These are phyloP conservation scores for Melipona beecheii DNA, from an alignment of 2,888 invertebrate genomes.

Conservation along the genomic window DNA sequence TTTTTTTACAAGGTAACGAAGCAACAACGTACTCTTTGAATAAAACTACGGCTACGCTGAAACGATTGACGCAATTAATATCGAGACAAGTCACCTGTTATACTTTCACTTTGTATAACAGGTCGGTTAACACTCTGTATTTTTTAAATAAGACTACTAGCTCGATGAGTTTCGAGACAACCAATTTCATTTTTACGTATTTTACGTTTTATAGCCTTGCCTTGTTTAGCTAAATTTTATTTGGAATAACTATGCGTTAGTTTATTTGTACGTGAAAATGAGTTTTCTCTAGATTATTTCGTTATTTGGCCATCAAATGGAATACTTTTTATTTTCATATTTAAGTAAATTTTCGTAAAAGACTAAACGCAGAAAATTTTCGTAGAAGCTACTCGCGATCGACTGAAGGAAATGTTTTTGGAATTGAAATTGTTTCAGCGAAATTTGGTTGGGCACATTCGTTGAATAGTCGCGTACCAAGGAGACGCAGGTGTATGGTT, in stretches of 20 bases:
- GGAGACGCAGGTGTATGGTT: constrained; percentile 29
- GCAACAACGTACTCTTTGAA: neutral
- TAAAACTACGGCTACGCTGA: neutral
- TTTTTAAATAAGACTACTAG: constrained; percentile 14
- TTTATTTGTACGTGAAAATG: no score
- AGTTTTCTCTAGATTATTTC: no score
- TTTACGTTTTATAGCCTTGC: neutral
- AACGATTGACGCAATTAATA: constrained; percentile 38
- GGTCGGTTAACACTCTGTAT: constrained; percentile 22
- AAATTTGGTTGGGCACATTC: neutral
- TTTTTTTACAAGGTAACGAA: neutral
- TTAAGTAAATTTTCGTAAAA: no score
- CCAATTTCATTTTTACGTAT: constrained; percentile 12
- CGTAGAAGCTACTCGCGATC: neutral
- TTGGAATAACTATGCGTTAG: no score
- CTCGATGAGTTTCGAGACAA: constrained; percentile 21
- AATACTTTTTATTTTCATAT: no score
- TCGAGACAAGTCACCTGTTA: constrained; percentile 17
- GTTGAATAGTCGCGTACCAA: neutral
- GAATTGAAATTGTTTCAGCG: neutral
- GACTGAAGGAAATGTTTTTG: neutral
- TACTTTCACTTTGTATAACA: constrained; percentile 48
- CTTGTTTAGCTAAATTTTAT: no score
- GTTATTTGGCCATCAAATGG: no score
- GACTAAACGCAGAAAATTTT: neutral